Conservation (phyloP, 64 coral and sea anemone species). For the Dendrophyllia cribrosa region DNA sequence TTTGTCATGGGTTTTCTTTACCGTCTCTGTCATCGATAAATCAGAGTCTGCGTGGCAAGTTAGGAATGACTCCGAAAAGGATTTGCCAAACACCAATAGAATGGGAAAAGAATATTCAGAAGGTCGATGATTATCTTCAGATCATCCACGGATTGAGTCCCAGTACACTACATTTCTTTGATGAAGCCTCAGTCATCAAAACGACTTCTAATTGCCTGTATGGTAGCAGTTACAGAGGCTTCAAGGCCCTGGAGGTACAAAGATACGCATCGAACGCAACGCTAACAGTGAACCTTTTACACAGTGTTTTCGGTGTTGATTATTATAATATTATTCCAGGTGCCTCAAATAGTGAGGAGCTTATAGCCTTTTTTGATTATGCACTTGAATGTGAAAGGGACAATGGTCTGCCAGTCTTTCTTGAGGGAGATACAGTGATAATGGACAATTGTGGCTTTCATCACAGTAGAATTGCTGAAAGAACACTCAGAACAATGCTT, state of each 20-base stretch:
- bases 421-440: constrained; percentile 55
- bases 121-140: constrained; percentile 72
- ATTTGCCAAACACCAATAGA: constrained; percentile 56
- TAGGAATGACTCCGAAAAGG: constrained; percentile 73
- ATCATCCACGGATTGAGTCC: constrained; percentile 44
- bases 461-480: constrained; percentile 47
- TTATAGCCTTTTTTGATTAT: constrained; percentile 69
- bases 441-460: constrained; percentile 71
- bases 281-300: constrained; percentile 70
- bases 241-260: constrained; percentile 69
- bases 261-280: constrained; percentile 68
- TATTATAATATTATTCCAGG: constrained; percentile 68
- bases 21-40: constrained; percentile 60
- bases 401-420: constrained; percentile 58
- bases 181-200: constrained; percentile 73
- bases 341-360: constrained; percentile 55
- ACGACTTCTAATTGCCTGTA: constrained; percentile 66
- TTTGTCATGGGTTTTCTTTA: constrained; percentile 50
- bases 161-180: constrained; percentile 64
- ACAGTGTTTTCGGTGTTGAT: constrained; percentile 78
- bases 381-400: constrained; percentile 61
- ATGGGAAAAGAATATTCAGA: constrained; percentile 51
- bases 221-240: constrained; percentile 65
- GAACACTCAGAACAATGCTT: constrained; percentile 34
- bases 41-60: constrained; percentile 52